A percentile compares a stretch with the other conserved stretches of the same genome.
Evolutionary conservation across 2,113 vertebrate species (phyloP).

Genomic region (Gavialis gangeticus): DNA sequence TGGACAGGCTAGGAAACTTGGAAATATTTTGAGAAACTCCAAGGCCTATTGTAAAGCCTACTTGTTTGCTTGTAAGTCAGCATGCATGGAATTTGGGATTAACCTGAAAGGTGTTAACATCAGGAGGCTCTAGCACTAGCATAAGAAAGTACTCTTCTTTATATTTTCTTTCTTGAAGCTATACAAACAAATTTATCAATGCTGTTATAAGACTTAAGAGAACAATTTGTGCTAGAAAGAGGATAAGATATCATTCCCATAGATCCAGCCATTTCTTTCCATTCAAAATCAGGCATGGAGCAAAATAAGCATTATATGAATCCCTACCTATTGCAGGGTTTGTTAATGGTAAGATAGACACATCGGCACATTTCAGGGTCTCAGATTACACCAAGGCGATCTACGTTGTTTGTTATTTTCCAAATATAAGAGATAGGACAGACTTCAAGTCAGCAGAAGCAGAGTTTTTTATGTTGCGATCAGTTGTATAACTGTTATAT

Average conservation of each 20-base stretch:
- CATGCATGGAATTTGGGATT: too few species aligned
- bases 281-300: neutral
- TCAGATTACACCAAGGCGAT: conserved; percentile 33
- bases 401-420: neutral
- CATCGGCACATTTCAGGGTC: neutral
- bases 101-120: too few species aligned
- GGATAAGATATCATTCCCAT: neutral
- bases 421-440: neutral
- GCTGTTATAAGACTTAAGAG: neutral
- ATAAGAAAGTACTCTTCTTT: too few species aligned
- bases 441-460: conserved; percentile 4
- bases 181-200: neutral
- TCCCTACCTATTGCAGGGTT: neutral
- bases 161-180: too few species aligned
- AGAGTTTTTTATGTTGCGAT: conserved; percentile 23
- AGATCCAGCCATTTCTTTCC: neutral
- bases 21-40: too few species aligned
- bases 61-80: too few species aligned
- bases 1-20: too few species aligned
- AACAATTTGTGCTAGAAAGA: neutral
- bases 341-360: conserved; percentile 44
- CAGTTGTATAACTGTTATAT: too few species aligned
- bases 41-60: too few species aligned
- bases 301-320: neutral
- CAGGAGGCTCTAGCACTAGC: too few species aligned